Evolutionary conservation across 1,140 invertebrate species (phyloP), one percentile per base, ranked within the genome.

Genomic region (Macrobrachium nipponense): DNA sequence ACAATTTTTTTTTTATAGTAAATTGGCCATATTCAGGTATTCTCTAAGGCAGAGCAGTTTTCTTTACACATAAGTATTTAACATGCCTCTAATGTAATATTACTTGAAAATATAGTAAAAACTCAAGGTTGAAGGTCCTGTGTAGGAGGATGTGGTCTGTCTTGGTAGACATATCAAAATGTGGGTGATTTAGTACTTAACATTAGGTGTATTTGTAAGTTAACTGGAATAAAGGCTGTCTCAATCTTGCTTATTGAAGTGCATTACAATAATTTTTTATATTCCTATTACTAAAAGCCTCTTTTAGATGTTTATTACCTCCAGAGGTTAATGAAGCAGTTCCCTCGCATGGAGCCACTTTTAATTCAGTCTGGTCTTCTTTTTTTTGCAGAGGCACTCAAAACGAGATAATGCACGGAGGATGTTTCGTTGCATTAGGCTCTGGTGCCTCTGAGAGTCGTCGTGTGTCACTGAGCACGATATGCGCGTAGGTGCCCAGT

Each of bases 331-430:
- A 86, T 66, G 77, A 86, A 86, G 84, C 77, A 80, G 78, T 86
- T 86, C 84, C 84, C 84, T 86, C 70, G 68, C 79, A 72, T 86
- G 87, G 85, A 86, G 78, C 87, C 82, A 88, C 85, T 87, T 75
- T 82, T 87, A 87, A 87, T 87, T 82, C 76, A 87, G 86, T 87
- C 86, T 87, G 76, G 81, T 80, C 81, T 84, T 87, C 86, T 87
- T 72, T 84, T 80, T 51, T 84, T 87, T 87, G 87, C 79, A 84
- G 87, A 87, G 87, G 82, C 81, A 87, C 78, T 87, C 64, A 87
- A 78, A 80, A 77, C 73, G 86, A 82, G 86, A 87, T 87, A 87
- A 87, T 87, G 86, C 86, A 87, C 86, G 86, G 86, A 87, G 80
- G 86, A 83, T 83, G 80, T 82, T 82, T 87, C 86, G 80, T 87